Evolutionary conservation across 2,113 vertebrate species (phyloP), one percentile per base, ranked within the genome.

Genomic region (Galbula dea): DNA sequence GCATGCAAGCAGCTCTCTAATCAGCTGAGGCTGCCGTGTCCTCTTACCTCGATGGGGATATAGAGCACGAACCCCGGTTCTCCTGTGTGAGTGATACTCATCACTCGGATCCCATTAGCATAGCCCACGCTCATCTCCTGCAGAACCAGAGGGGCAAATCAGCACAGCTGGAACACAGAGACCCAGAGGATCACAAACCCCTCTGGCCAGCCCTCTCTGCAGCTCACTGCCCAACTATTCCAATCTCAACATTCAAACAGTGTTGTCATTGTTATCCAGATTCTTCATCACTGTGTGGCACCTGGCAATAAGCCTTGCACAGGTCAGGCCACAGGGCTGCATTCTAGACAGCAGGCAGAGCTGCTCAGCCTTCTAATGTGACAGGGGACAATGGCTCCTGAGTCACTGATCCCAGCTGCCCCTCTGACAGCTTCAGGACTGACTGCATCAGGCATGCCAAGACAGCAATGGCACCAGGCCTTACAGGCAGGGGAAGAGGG

Each of bases 51-150:
- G 82, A 99, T 99, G 27, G 99, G 99, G 71, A 99, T 99, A 83
- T 99, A 99, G 4, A 99, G 98, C 98, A 99, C 98, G 95, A 99
- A 99, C 12, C 99, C 99, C 6, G 99, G 99, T 88, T 99, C 99
- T 71, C 99, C 99, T 0, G 99, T 99, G 97, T 99, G 99, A 8
- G 99, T 99, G 99, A 99, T 99, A 83, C 99, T 99, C 99, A 99
- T 99, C 83, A 99, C 99, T 43, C 99, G 97, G 98, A 99, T 99
- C 37, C 99, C 99, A 2, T 99, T 99, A 48, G 99, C 99, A 6
- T 99, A 99, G 84, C 99, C 99, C 83, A 99, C 99, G 9, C 99
- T 99, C 99, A 99, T 99, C 94, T 99, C 99, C 99, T 99, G 98
- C 78, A 86, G 75, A 90, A 95, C 45, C 75, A 65, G 73, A 94